Conservation (phyloP, 1,140 invertebrate species). For the Cyclargus thomasi region DNA sequence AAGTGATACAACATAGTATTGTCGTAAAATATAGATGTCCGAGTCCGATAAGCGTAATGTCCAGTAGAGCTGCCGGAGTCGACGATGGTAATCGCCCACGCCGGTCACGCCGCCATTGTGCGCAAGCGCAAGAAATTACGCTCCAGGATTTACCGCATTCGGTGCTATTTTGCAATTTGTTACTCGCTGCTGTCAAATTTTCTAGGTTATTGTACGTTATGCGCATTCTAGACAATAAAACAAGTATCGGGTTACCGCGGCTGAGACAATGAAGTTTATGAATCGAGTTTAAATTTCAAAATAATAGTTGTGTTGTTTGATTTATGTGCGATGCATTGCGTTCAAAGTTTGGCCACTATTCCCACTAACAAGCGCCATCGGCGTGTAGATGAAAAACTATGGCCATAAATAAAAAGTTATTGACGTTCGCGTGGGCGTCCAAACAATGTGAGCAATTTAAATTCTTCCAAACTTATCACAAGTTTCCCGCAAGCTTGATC, state of each 20-base stretch:
- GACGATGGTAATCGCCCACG: slow-evolving; percentile 46
- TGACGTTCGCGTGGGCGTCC: background rate
- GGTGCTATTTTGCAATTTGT: slow-evolving; percentile 1
- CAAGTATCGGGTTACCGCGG: background rate
- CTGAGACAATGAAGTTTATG: background rate
- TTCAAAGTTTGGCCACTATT: background rate
- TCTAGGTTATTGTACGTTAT: background rate
- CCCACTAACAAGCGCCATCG: background rate
- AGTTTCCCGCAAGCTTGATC: background rate
- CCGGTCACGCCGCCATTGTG: slow-evolving; percentile 57
- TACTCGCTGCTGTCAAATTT: slow-evolving; percentile 21
- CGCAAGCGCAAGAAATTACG: slow-evolving; percentile 45
- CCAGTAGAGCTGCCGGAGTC: slow-evolving; percentile 28
- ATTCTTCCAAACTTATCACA: slow-evolving; percentile 13
- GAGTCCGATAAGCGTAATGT: slow-evolving; percentile 17
- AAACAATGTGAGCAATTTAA: slow-evolving; percentile 8
- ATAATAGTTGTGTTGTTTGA: background rate
- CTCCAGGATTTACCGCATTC: slow-evolving; percentile 26
- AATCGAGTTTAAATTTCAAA: background rate
- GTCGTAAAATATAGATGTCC: slow-evolving; percentile 21
- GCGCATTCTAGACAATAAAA: background rate
- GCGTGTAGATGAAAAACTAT: background rate
- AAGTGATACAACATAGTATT: slow-evolving; percentile 9
- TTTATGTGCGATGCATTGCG: background rate
- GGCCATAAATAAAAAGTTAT: slow-evolving; percentile 8